These are phyloP conservation scores for Phrynocephalus forsythii DNA, from an alignment of 2,797 vertebrate genomes.

Conservation along the genomic window DNA sequence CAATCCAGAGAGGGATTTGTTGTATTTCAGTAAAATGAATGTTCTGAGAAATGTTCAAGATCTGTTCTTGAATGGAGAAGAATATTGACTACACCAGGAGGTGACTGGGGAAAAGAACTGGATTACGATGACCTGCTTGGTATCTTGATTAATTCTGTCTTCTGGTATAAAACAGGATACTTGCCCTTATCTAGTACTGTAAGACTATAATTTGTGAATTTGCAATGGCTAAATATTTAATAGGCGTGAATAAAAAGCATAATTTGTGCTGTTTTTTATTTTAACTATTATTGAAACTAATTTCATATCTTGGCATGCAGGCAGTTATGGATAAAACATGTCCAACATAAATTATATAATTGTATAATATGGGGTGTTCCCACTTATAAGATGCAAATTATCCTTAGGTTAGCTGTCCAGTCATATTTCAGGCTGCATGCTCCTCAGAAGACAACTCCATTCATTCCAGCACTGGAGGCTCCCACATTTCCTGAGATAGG, in stretches of 20 bases:
- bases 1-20: background rate
- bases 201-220: constrained; percentile 24
- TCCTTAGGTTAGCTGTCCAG: background rate
- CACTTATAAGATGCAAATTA: constrained; percentile 1
- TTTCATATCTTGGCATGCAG: background rate
- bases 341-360: background rate
- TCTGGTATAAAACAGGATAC: background rate
- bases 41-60: background rate
- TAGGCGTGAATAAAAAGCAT: constrained; percentile 16
- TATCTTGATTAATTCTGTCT: background rate
- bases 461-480: background rate
- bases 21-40: background rate
- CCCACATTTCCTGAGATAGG: background rate
- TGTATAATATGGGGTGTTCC: background rate
- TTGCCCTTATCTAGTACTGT: background rate
- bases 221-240: background rate
- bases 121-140: background rate
- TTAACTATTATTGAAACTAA: constrained; percentile 9
- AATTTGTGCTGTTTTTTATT: constrained; percentile 9
- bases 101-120: background rate
- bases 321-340: background rate
- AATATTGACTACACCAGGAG: background rate
- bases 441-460: background rate
- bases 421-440: background rate
- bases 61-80: background rate